Conservation (phyloP, 1,140 invertebrate species). For the Notospermus geniculatus region DNA sequence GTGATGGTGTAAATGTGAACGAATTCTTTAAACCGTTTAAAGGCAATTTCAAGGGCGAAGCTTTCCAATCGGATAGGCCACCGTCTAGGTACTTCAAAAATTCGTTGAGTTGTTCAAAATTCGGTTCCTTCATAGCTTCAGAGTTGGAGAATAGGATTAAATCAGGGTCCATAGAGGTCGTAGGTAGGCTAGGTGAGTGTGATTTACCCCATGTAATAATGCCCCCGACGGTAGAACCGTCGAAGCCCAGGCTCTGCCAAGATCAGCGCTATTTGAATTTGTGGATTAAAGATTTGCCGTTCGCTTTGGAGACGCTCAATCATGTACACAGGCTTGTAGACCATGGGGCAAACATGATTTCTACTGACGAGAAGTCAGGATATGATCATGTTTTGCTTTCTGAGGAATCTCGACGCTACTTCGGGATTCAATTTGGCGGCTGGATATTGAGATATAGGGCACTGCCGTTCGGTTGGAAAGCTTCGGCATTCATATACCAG, state of each 20-base stretch:
- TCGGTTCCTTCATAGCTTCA: constrained; percentile 14
- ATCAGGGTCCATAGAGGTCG: neutral
- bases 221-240: constrained; percentile 4
- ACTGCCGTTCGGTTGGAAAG: constrained; percentile 13
- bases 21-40: constrained; percentile 20
- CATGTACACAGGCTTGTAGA: constrained; percentile 12
- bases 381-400: constrained; percentile 6
- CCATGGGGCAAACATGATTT: constrained; percentile 11
- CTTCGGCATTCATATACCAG: constrained; percentile 2
- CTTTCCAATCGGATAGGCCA: constrained; percentile 16
- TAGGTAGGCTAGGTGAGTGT: neutral
- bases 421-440: neutral
- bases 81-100: constrained; percentile 21
- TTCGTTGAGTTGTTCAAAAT: constrained; percentile 15
- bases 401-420: neutral
- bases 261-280: neutral
- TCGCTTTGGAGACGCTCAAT: constrained; percentile 18
- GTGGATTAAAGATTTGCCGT: constrained; percentile 16
- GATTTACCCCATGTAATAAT: neutral
- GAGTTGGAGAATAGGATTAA: constrained; percentile 8
- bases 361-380: constrained; percentile 13
- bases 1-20: constrained; percentile 17
- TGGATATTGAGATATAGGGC: constrained; percentile 7
- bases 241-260: neutral
- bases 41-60: constrained; percentile 21